phyloP scores from a whole-genome alignment of 2,797 vertebrate genomes.

The Pangasius krempfi region DNA sequence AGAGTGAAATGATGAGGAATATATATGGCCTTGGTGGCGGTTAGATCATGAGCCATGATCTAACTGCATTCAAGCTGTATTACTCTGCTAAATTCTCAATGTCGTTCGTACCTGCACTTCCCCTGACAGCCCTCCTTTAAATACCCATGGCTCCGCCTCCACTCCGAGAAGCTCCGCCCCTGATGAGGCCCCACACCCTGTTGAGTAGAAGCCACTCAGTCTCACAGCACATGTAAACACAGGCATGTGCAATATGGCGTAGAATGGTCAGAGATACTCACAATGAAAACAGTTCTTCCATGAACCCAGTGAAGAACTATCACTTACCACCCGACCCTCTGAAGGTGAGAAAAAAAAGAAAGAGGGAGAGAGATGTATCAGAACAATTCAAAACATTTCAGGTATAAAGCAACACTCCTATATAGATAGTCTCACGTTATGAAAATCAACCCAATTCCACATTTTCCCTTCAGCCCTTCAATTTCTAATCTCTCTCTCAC shows the following conservation, averaged over 20 bases:
- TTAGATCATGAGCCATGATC: not conserved
- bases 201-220: slow-evolving; percentile 24
- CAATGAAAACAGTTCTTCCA: slow-evolving; percentile 88
- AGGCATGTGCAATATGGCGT: not conserved
- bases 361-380: not conserved
- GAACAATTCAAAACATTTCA: not conserved
- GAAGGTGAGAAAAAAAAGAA: not conserved
- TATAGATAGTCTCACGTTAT: not conserved
- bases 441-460: not conserved
- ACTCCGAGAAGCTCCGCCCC: slow-evolving; percentile 70
- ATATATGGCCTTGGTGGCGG: not conserved
- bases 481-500: not conserved
- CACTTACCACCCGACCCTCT: slow-evolving; percentile 81
- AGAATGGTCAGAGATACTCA: slow-evolving; percentile 66
- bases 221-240: not conserved
- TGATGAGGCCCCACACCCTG: slow-evolving; percentile 82
- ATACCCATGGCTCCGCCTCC: slow-evolving; percentile 82
- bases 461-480: not conserved
- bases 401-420: not conserved
- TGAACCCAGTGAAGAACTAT: slow-evolving; percentile 73
- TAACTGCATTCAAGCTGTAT: not conserved
- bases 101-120: slow-evolving; percentile 80
- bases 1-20: not conserved
- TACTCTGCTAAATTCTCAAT: not conserved
- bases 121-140: slow-evolving; percentile 82